Evolutionary conservation across 2,113 vertebrate genomes (phyloP), one percentile per base, ranked within the genome.

Genomic region (Todiramphus chloris): DNA sequence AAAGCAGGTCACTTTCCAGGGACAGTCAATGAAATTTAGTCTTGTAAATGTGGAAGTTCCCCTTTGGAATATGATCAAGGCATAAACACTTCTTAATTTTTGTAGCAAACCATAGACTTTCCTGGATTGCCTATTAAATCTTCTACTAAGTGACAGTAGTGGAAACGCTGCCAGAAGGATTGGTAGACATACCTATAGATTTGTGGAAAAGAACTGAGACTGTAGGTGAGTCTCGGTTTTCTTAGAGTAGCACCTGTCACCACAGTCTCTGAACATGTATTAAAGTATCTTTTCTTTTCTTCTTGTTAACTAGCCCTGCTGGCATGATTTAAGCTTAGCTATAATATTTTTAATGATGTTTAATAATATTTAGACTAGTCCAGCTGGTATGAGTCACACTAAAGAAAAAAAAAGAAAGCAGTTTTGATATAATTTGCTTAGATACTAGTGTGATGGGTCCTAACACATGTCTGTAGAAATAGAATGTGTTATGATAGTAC

Each of bases 331-430:
- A 66, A 73, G 48, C 35, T 89, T 60, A 82, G 69, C 58, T 81
- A 28, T 50, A 74, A 62, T 87, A 41, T 69, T 66, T 95, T 94
- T 93, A 95, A 87, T 94, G 19, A 63, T 92, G 58, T 93, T 95
- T 94, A 94, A 94, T 95, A 96, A 89, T 94, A 93, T 96, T 97
- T 96, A 95, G 93, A 94, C 90, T 91, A 94, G 87, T 89, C 91
- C 87, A 97, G 93, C 93, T 96, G 95, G 77, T 30, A 48, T 84
- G 89, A 96, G 66, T 94, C 89, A 91, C 83, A 85, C 35, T 64
- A 74, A 75, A 44, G 46, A 12, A 14, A 70, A 72, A 72, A 84
- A 72, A 68, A 41, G 2, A 51, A 43, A 94, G 66, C 77, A 91
- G 70, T 87, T 96, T 95, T 78, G 23, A 27, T 87, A 27, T 64